Percentiles rank a stretch among this genome's conserved stretches.
Evolutionary conservation across 2,797 vertebrate species (phyloP).

Genomic region (Phoxinus dragarum): DNA sequence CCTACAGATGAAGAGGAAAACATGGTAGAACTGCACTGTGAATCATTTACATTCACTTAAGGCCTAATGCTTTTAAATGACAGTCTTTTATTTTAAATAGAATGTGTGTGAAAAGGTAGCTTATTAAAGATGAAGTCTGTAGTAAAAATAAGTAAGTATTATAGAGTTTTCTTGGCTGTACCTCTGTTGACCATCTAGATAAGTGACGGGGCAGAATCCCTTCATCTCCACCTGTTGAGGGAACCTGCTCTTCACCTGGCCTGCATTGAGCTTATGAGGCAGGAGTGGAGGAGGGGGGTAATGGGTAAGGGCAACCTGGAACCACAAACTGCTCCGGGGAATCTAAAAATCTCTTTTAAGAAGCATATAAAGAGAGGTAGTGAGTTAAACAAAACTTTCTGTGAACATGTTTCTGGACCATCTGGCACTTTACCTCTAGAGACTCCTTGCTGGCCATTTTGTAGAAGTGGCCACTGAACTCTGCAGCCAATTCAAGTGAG

Average conservation of each 20-base stretch:
- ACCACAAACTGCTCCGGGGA: constrained; percentile 85
- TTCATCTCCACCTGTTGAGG: constrained; percentile 87
- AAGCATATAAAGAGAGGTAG: constrained; percentile 39
- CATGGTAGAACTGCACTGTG: neutral
- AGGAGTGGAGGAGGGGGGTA: constrained; percentile 81
- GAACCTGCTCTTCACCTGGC: constrained; percentile 84
- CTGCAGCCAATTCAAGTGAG: constrained; percentile 83
- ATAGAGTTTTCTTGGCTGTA: constrained; percentile 53
- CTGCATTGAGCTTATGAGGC: constrained; percentile 81
- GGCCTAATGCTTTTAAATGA: neutral
- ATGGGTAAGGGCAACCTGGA: constrained; percentile 80
- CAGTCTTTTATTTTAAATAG: neutral
- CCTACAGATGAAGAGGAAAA: constrained; percentile 69
- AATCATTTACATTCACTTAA: neutral
- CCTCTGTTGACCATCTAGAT: constrained; percentile 89
- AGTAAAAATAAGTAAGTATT: neutral
- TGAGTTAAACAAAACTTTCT: neutral
- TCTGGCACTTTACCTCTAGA: constrained; percentile 76
- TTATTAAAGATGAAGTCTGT: neutral
- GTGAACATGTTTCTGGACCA: neutral
- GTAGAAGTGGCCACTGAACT: constrained; percentile 87
- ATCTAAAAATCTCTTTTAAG: constrained; percentile 84
- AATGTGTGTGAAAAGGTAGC: neutral
- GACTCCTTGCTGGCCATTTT: constrained; percentile 86
- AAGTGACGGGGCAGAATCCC: constrained; percentile 94